These are phyloP conservation scores for Plecturocebus donacophilus DNA, from an alignment of 2,113 vertebrate species.

Conservation along the genomic window DNA sequence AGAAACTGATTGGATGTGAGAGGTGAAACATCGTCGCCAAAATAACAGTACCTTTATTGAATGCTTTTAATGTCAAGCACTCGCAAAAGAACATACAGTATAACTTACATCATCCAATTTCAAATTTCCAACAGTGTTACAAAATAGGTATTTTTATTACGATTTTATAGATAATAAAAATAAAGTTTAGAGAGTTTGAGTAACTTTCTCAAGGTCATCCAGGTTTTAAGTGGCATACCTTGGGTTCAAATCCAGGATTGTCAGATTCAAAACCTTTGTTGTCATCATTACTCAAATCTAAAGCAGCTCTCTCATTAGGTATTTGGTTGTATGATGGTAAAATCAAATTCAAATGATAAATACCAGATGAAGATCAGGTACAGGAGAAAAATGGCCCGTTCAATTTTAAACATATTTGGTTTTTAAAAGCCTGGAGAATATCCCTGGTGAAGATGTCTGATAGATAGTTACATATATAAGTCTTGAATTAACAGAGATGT, in stretches of 20 bases:
- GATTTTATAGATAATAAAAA: slow-evolving; percentile 25
- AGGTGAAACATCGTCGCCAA: background rate
- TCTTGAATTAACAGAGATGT: background rate
- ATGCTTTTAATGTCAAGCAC: background rate
- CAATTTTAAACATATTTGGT: background rate
- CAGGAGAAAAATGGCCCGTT: background rate
- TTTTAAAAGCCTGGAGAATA: slow-evolving; percentile 11
- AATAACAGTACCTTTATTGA: background rate
- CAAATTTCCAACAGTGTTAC: background rate
- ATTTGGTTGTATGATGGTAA: background rate
- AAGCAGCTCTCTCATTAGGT: background rate
- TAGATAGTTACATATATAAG: background rate
- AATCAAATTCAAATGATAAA: background rate
- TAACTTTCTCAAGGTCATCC: background rate
- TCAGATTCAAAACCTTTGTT: background rate
- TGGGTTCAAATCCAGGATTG: background rate
- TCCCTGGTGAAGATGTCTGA: slow-evolving; percentile 8
- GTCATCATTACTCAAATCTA: background rate
- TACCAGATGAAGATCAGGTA: background rate
- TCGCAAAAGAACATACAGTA: background rate
- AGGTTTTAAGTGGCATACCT: background rate
- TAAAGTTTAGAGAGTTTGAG: background rate
- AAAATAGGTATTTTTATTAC: background rate
- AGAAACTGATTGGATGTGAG: background rate
- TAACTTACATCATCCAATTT: background rate